Evolutionary conservation across 2,797 vertebrate genomes (phyloP), one percentile per base, ranked within the genome.

Genomic region (Lepidocolaptes lacrymiger): DNA sequence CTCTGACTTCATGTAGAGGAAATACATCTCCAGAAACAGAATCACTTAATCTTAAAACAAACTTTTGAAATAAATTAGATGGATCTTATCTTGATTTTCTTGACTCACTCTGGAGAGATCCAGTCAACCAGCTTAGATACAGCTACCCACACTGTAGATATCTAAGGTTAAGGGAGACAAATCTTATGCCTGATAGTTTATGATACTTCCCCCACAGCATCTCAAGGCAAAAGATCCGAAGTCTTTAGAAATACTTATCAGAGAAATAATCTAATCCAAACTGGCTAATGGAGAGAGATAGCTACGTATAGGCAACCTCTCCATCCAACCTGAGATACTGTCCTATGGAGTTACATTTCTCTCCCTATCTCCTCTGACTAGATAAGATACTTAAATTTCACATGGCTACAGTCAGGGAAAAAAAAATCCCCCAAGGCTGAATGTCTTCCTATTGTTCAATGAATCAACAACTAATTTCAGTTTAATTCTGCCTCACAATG

Each of bases 351-450:
- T 66, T 81, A 90, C 51, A 78, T 91, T 95, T 96, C 76, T 92
- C n/a, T 76, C 63, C 85, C 7, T 91, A 48, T 86, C 80, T 86
- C n/a, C 41, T 88, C 85, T 81, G 69, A 66, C 62, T 88, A 93
- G 93, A 95, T 93, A 95, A 94, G 79, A 78, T 88, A 72, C 88
- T 96, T 94, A 90, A 68, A 93, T 94, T 91, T 90, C 83, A 76
- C 77, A 71, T 69, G 88, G 55, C 89, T 90, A 75, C 66, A 86
- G 73, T 69, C 49, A 75, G 37, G 20, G n/a, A 2, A 2, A 28
- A 67, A 67, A 76, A 82, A 34, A 68, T 82, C 28, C 64, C 86
- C 48, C 34, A 76, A 49, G 92, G 91, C 92, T 87, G 84, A 91
- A 89, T 34, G 3, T 85, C 82, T 92, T 91, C 84, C 48, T 56